Evolutionary conservation across 2,797 vertebrate genomes (phyloP).

Genomic region (Sebastes vulpes): DNA sequence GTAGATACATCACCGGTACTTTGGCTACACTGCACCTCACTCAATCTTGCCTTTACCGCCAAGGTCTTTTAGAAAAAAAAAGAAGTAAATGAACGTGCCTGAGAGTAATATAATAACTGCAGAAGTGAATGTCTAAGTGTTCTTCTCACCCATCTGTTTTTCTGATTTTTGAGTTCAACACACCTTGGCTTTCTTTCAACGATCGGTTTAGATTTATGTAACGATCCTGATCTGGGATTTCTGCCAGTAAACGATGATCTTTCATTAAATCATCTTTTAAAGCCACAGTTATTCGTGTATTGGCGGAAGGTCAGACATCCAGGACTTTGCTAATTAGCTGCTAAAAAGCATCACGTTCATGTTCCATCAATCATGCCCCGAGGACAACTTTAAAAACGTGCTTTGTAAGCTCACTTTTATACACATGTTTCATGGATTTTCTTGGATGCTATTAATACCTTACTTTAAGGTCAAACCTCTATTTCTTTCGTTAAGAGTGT

Average conservation of each 20-base stretch:
- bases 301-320: conserved; percentile 25
- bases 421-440: neutral
- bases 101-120: neutral
- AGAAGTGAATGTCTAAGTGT: neutral
- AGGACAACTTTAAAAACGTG: neutral
- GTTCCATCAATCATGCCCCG: neutral
- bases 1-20: neutral
- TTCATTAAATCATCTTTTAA: conserved; percentile 1
- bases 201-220: conserved; percentile 7
- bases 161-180: neutral
- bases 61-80: neutral
- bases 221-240: conserved; percentile 18
- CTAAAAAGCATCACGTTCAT: neutral
- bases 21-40: neutral
- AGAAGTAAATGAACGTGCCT: neutral
- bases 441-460: neutral
- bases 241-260: conserved; percentile 24
- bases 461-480: neutral
- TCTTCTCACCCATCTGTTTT: neutral
- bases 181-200: conserved; percentile 17
- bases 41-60: neutral
- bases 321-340: conserved; percentile 2
- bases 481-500: neutral
- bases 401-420: neutral
- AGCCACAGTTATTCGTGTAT: neutral